phyloP scores from a whole-genome alignment of 2,888 invertebrate species.

The Sinopyrophorus schimmeli region DNA sequence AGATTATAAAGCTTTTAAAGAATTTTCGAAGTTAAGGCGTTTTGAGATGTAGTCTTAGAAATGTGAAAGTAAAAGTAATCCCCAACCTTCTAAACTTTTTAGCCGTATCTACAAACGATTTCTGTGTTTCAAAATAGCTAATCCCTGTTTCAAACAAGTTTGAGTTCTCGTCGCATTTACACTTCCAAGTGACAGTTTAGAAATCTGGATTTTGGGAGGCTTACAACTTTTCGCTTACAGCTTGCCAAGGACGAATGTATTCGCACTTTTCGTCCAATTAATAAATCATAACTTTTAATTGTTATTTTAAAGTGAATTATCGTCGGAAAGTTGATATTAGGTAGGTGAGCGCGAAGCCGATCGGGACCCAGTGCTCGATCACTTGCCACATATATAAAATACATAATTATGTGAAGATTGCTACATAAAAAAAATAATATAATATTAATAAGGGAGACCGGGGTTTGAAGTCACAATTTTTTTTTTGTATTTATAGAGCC shows the following conservation, averaged over 20 bases:
- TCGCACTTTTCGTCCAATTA: slow-evolving; percentile 14
- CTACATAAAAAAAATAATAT: too few species aligned
- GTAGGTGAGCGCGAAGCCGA: too few species aligned
- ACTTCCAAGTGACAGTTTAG: slow-evolving; percentile 37
- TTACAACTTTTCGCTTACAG: slow-evolving; percentile 29
- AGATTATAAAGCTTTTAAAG: slow-evolving; percentile 28
- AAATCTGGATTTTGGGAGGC: slow-evolving; percentile 31
- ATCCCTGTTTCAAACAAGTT: slow-evolving; percentile 40
- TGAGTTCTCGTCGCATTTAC: slow-evolving; percentile 36
- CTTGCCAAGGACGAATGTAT: too few species aligned
- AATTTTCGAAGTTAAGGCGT: slow-evolving; percentile 20
- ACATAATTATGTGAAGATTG: too few species aligned
- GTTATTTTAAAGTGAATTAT: too few species aligned
- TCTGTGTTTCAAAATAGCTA: slow-evolving; percentile 42
- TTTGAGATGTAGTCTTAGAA: slow-evolving; percentile 17
- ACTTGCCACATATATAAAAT: too few species aligned
- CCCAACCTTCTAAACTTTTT: slow-evolving; percentile 36
- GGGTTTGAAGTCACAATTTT: too few species aligned
- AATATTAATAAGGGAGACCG: too few species aligned
- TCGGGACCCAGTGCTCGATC: too few species aligned
- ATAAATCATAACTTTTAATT: slow-evolving; percentile 22
- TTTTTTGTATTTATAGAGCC: too few species aligned
- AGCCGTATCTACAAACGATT: slow-evolving; percentile 38
- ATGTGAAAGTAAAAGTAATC: slow-evolving; percentile 37
- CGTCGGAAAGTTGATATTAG: too few species aligned